Base-by-base conservation (phyloP, 2,113 vertebrate genomes). In the Shinisaurus crocodilurus region DNA sequence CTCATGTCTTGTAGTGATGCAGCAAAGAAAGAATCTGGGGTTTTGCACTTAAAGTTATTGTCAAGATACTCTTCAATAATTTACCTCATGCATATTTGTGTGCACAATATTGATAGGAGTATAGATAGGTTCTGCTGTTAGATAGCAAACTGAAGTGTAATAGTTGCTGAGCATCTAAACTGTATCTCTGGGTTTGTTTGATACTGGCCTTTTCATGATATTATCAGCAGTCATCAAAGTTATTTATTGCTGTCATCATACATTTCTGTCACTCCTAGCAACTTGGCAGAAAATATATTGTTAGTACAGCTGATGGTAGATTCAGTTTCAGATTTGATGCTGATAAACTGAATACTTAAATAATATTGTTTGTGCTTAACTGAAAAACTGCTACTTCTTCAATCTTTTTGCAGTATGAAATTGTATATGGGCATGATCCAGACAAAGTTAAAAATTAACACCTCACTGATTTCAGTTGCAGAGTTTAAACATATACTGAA, bases 211-310 rank as follows among this genome's bases (percentile, higher is more conserved):
- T 93, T 89, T 86, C 88, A 92, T 92, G 75, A 96, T 95, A 95
- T 91, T 96, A 96, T 92, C 94, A 92, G 92, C 82, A 95, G 94
- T 93, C 92, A 91, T 95, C 93, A 93, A 57, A 92, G 76, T 95
- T 96, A 96, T 96, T 97, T 97, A 97, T 96, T 97, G 94, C 96
- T 95, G 92, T 96, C 94, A 95, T 96, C 93, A 94, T 90, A 65
- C 86, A 92, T 93, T 95, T 96, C 95, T 96, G 95, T 91, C 87
- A 95, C 91, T 72, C 87, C 32, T 92, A 94, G 93, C 86, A 96
- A 94, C 92, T 95, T 95, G 93, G 94, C 91, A 96, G 92, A 96
- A 97, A 95, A 91, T 57, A 13, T 85, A 91, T 91, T 94, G 81
- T 93, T 96, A 95, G 87, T 91, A 93, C 91, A 96, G 87, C 95